Base-by-base conservation (phyloP, 2,797 vertebrate genomes). In the Valencia hispanica region DNA sequence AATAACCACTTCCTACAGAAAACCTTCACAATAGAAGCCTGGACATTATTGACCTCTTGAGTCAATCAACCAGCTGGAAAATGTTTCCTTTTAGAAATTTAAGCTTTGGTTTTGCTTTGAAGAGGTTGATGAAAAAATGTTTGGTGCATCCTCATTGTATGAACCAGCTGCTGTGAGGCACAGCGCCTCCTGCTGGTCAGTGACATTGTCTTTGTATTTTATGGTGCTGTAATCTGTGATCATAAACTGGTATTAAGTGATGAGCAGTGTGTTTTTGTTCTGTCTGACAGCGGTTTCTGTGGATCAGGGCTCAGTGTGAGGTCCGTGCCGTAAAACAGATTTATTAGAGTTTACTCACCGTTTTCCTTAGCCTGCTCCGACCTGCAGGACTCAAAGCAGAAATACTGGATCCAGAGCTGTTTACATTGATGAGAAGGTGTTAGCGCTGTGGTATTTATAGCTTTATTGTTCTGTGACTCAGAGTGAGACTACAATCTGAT, bases 401-500 rank as follows among this genome's bases (percentile, higher is more conserved):
- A 63, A 36, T 30, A 2, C n/a, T 61, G 17, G 36, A 69, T 57
- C 61, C 36, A 32, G 18, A 25, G 22, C 9, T 14, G 25, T 25
- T 66, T 43, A 7, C 32, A 36, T 0, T 51, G 11, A 11, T 43
- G 30, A 1, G 22, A 7, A 59, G 36, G 48, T 43, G 18, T 32
- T 51, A 63, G 17, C 74, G 36, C 30, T 12, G 30, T 18, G 65
- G 68, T 47, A 34, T 78, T 66, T 72, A 30, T 74, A 65, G 12
- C 39, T 39, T 36, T 7, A 10, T 41, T 36, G 3, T 51, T 41
- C 30, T 47, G 27, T 78, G 77, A 80, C 32, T 80, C 73, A 80
- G 47, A 14, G 43, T 68, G n/a, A 74, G 34, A 22, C 0, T 9
- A 30, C 8, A 68, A 18, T 47, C 15, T 70, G 45, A 18, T 48